Evolutionary conservation across 2,113 vertebrate species (phyloP).

Genomic region (Calidris pygmaea): DNA sequence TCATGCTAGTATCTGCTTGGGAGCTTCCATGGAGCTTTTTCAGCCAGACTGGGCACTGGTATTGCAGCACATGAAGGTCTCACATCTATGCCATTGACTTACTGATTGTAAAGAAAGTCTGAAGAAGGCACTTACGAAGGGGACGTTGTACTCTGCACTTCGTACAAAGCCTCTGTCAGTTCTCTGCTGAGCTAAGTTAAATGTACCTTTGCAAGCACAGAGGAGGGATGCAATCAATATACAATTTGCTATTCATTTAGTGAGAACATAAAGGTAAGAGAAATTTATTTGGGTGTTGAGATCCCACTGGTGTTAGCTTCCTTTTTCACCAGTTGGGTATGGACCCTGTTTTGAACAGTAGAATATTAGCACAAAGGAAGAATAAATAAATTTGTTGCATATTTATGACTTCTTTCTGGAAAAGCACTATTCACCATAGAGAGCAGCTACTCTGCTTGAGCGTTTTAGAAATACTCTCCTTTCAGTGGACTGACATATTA

Average conservation of each 20-base stretch:
- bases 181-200: neutral
- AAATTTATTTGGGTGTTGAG: neutral
- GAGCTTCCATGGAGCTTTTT: neutral
- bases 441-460: neutral
- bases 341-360: neutral
- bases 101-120: neutral
- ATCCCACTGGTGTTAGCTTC: neutral
- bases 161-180: neutral
- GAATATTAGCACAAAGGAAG: neutral
- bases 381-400: neutral
- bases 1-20: neutral
- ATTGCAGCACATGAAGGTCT: neutral
- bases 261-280: neutral
- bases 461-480: neutral
- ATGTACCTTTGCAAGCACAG: neutral
- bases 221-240: neutral
- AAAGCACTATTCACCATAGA: neutral
- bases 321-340: neutral
- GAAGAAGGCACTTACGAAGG: neutral
- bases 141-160: neutral
- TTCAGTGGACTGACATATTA: neutral
- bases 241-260: neutral
- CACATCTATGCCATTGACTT: neutral
- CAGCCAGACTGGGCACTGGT: neutral
- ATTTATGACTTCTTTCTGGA: constrained; percentile 21